Conservation (phyloP, 2,113 vertebrate species). For the Leptodactylus fuscus region DNA sequence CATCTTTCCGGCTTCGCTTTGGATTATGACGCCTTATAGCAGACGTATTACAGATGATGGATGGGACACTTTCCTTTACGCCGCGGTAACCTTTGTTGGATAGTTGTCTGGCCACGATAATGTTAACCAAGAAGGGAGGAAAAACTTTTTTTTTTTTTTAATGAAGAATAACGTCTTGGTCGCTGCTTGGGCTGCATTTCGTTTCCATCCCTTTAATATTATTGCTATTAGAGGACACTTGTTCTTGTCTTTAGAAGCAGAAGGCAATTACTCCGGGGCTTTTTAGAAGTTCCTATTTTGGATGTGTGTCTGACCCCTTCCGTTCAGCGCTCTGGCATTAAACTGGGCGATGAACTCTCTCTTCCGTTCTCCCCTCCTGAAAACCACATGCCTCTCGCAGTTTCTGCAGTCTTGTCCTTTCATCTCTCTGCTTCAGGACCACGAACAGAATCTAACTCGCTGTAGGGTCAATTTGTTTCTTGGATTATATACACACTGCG, state of each 20-base stretch:
- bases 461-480: neutral
- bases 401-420: neutral
- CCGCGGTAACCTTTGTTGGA: neutral
- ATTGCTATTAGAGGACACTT: neutral
- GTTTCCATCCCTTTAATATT: neutral
- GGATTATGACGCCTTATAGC: neutral
- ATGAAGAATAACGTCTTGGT: neutral
- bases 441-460: neutral
- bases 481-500: neutral
- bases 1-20: neutral
- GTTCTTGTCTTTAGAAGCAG: neutral
- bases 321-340: constrained; percentile 50
- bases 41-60: neutral
- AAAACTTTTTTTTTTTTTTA: neutral
- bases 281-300: constrained; percentile 50
- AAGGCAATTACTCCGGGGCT: constrained; percentile 12
- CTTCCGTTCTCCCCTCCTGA: constrained; percentile 13
- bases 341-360: constrained; percentile 29
- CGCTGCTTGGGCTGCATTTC: neutral
- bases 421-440: constrained; percentile 18
- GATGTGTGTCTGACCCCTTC: constrained; percentile 48
- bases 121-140: neutral
- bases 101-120: neutral
- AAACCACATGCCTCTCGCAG: constrained; percentile 30
- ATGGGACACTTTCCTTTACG: neutral